A percentile compares a stretch with the other conserved stretches of the same genome.
Conservation (phyloP, 2,113 vertebrate genomes). For the Brachypteracias leptosomus region DNA sequence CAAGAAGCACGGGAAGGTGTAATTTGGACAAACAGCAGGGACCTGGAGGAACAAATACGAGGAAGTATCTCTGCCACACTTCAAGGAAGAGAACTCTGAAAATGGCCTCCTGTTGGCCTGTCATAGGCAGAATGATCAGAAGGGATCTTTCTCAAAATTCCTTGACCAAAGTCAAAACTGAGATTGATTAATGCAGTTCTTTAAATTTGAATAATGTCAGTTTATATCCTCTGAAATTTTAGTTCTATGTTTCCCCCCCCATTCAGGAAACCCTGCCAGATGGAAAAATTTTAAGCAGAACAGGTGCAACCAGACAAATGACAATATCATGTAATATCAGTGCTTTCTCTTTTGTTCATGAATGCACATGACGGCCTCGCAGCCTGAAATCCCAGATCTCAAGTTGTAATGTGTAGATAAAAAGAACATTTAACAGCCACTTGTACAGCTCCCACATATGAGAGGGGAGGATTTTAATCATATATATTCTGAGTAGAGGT, state of each 20-base stretch:
- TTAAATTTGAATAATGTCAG: background rate
- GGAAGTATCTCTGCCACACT: background rate
- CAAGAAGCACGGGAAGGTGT: background rate
- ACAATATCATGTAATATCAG: background rate
- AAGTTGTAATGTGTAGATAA: background rate
- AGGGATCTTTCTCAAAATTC: background rate
- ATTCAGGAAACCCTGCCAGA: background rate
- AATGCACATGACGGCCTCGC: background rate
- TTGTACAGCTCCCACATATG: rapidly evolving
- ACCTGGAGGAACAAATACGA: background rate
- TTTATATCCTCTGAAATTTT: background rate
- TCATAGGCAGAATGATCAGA: background rate
- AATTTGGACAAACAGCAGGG: background rate
- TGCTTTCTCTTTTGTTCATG: background rate
- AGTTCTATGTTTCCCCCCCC: background rate
- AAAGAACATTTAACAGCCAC: background rate
- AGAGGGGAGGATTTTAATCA: background rate
- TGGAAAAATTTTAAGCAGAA: background rate
- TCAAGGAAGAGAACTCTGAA: background rate
- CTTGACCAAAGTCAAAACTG: background rate
- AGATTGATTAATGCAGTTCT: background rate
- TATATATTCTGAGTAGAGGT: background rate
- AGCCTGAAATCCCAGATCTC: background rate
- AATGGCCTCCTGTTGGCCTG: background rate
- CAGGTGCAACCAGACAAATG: background rate